Evolutionary conservation across 2,113 vertebrate genomes (phyloP), one percentile per base, ranked within the genome.

Genomic region (Tetrao urogallus): DNA sequence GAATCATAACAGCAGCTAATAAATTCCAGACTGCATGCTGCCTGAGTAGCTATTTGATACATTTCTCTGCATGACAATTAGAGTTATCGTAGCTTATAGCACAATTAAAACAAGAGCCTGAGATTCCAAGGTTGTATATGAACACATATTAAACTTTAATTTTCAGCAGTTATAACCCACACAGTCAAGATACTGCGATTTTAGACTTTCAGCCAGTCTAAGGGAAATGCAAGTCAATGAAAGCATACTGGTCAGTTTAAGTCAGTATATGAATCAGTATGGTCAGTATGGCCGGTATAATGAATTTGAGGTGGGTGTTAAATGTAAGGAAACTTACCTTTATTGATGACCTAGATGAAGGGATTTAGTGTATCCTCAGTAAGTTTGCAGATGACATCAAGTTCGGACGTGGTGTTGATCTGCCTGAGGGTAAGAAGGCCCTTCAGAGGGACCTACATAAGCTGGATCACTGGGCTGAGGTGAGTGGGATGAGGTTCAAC

Each of bases 1-100:
- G 70, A 9, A 95, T 70, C 27, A 52, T 82, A 95, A 21, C 47
- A 82, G 66, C n/a, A 95, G 73, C 43, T 95, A 95, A 93, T 79
- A 82, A 86, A 88, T 86, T 70, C 45, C 56, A 81, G 89, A 85
- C 8, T 50, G 32, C 45, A 38, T 84, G 78, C 88, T 91, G 54
- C 40, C 40, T 25, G 7, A 82, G 69, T 24, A 73, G 14, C 54
- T 82, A 36, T 60, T 94, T 78, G 70, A 83, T 84, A 22, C 20
- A 57, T 89, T 93, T 94, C 54, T 82, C 36, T 75, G 36, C 28
- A 88, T 56, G 63, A 61, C 66, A 93, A 50, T 93, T 90, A 75
- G 63, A 94, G 25, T 38, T 88, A 56, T 38, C 61, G 50, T 34
- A 58, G 36, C 13, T 76, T 89, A 69, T 21, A 67, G 22, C 8